Base-by-base conservation (phyloP, 2,113 vertebrate genomes). In the Nesogale talazaci region DNA sequence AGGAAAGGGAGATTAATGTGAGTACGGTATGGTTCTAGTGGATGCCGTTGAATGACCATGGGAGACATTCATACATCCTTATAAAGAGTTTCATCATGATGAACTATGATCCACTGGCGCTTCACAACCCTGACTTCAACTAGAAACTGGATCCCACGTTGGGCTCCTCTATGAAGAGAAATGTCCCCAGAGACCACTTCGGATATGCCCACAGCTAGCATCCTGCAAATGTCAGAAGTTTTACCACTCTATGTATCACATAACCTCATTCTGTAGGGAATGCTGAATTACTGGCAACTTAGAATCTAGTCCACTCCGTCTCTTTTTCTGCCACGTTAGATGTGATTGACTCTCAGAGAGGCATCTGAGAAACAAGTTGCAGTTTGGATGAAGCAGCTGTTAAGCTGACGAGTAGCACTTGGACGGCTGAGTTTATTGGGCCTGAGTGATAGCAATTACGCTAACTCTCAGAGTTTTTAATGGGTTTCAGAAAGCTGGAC, bases 401-500 rank as follows among this genome's bases (percentile, higher is more conserved):
- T 14, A 61, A 74, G 34, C 27, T 76, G 83, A 75, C 0, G 2
- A 40, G 27, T 29, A 14, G 46, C 9, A 52, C 9, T 17, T 78
- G 61, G 91, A 87, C 77, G 89, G 72, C 25, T 91, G 87, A 83
- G 83, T 86, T 6, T 65, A 59, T 65, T 89, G 67, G 63, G 63
- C 56, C 70, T 85, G 74, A 70, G 31, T 89, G 79, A 82, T 69
- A 82, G 74, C 72, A 80, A 40, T 74, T 84, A 91, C 78, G 76
- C 34, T 34, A 69, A 8, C 56, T 82, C 84, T 74, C 14, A 14
- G 46, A 40, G 3, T 86, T 94, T 77, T 89, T 61, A 87, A 88
- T 31, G 70, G 63, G 67, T 69, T 95, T 92, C 29, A 84, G 81
- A 91, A 79, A 86, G 40, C 83, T 75, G 61, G 89, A n/a, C 65